Conservation (phyloP, 2,797 vertebrate genomes). For the Urophycis tenuis region DNA sequence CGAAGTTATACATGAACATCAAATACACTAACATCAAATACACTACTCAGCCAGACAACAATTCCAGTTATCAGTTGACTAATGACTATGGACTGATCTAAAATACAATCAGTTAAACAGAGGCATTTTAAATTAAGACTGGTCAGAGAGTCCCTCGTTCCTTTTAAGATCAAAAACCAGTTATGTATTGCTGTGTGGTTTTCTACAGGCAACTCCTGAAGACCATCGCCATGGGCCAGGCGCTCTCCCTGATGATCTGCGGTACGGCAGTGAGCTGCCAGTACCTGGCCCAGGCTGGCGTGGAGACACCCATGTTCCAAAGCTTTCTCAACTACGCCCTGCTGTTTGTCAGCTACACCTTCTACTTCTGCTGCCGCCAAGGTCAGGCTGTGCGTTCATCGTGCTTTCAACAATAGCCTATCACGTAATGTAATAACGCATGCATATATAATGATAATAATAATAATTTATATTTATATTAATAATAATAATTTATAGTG, state of each 20-base stretch:
- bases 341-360: constrained; percentile 80
- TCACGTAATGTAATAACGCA: neutral
- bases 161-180: neutral
- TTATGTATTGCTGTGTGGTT: neutral
- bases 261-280: constrained; percentile 90
- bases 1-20: neutral
- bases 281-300: constrained; percentile 69
- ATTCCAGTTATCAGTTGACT: too few species aligned
- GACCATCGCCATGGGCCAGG: constrained; percentile 82
- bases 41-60: neutral
- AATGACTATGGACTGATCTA: too few species aligned
- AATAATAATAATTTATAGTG: too few species aligned
- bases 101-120: too few species aligned
- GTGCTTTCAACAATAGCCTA: neutral
- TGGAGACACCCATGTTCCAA: constrained; percentile 90
- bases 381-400: constrained; percentile 60
- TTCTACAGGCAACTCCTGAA: constrained; percentile 80
- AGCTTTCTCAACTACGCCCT: constrained; percentile 90
- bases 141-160: too few species aligned
- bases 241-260: constrained; percentile 88
- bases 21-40: neutral
- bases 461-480: too few species aligned
- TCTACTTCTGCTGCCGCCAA: constrained; percentile 69
- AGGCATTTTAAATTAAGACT: too few species aligned
- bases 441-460: too few species aligned